phyloP scores from a whole-genome alignment of 2,888 invertebrate genomes.

The Athetis lepigone region DNA sequence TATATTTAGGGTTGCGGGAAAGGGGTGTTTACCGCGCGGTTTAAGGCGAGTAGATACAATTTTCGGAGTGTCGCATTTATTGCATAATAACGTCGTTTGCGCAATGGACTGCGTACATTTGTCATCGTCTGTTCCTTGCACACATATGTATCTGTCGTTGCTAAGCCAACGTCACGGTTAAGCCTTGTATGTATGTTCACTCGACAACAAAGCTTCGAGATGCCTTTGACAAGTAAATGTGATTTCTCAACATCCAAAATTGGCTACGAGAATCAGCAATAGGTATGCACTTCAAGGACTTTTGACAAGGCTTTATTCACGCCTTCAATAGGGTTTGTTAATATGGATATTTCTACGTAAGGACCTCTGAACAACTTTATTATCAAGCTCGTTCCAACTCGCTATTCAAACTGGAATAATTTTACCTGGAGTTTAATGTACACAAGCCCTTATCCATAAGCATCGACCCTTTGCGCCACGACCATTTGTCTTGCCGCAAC shows the following conservation, averaged over 20 bases:
- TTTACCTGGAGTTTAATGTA: slow-evolving; percentile 45
- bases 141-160: slow-evolving; percentile 28
- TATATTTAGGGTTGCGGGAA: slow-evolving; percentile 57
- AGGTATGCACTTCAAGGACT: slow-evolving; percentile 6
- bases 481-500: slow-evolving; percentile 72
- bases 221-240: slow-evolving; percentile 30
- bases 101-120: slow-evolving; percentile 49
- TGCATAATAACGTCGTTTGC: slow-evolving; percentile 51
- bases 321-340: slow-evolving; percentile 15
- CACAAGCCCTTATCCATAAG: slow-evolving; percentile 51
- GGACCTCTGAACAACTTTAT: slow-evolving; percentile 4
- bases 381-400: too few relatives aligned
- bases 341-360: slow-evolving; percentile 12
- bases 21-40: slow-evolving; percentile 48
- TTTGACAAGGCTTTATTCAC: background rate
- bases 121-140: slow-evolving; percentile 38
- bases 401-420: slow-evolving; percentile 28
- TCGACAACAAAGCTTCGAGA: slow-evolving; percentile 26
- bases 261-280: slow-evolving; percentile 15
- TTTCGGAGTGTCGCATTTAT: slow-evolving; percentile 47
- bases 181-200: slow-evolving; percentile 28
- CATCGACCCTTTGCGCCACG: slow-evolving; percentile 45
- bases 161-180: slow-evolving; percentile 45
- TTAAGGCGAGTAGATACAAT: slow-evolving; percentile 52
- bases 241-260: slow-evolving; percentile 28